Evolutionary conservation across 2,797 vertebrate species (phyloP).

Genomic region (Argyrosomus regius): DNA sequence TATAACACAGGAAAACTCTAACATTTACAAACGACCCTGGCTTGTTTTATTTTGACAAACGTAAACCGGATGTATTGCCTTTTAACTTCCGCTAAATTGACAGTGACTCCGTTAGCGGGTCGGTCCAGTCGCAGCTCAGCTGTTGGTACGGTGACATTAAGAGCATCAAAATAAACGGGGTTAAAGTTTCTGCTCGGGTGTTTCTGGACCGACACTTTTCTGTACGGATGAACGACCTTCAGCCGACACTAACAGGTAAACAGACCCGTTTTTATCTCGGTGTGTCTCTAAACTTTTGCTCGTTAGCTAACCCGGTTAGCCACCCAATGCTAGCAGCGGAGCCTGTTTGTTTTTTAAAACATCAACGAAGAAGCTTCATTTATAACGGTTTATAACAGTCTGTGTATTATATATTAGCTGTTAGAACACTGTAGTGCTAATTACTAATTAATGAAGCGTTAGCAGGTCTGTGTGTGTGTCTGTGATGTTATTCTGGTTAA

Average conservation of each 20-base stretch:
- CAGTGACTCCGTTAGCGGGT: background rate
- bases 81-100: background rate
- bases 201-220: fast-evolving
- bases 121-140: background rate
- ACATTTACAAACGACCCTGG: too few relatives aligned
- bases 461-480: too few relatives aligned
- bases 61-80: fast-evolving
- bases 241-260: background rate
- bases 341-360: background rate
- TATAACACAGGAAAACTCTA: too few relatives aligned
- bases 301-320: slow-evolving; percentile 45
- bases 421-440: background rate
- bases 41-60: slow-evolving; percentile 25
- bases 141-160: background rate
- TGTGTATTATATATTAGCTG: background rate
- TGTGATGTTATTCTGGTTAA: too few relatives aligned
- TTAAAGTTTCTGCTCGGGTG: background rate
- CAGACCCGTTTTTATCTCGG: fast-evolving
- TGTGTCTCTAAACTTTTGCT: slow-evolving; percentile 27
- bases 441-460: too few relatives aligned
- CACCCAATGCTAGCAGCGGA: slow-evolving; percentile 36
- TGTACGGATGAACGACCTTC: fast-evolving
- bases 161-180: background rate
- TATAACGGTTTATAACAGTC: background rate
- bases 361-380: background rate